Evolutionary conservation across 2,888 invertebrate genomes (phyloP).

Genomic region (Orchesellides sinensis): DNA sequence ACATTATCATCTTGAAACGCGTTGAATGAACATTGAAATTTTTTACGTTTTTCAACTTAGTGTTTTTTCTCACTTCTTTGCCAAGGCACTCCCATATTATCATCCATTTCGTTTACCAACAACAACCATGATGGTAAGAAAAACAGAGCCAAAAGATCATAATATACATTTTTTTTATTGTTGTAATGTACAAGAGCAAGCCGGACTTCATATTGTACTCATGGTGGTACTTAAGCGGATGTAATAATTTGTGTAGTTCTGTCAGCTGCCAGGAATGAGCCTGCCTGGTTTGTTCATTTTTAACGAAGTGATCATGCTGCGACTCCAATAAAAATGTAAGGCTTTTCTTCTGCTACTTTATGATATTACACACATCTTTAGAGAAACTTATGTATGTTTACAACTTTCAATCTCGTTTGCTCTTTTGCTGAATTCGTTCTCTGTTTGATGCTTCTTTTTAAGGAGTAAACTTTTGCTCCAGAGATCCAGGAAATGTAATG

Average conservation of each 20-base stretch:
- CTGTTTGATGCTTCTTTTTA: neutral
- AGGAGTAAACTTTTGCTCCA: neutral
- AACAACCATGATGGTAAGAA: neutral
- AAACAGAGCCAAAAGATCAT: neutral
- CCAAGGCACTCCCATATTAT: slow-evolving; percentile 52
- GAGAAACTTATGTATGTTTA: slow-evolving; percentile 17
- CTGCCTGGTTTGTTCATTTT: neutral
- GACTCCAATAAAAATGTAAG: slow-evolving; percentile 18
- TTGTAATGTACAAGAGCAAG: no score
- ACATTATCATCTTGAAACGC: slow-evolving; percentile 14
- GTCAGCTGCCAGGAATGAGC: slow-evolving; percentile 25
- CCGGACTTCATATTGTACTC: no score
- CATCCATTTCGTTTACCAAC: slow-evolving; percentile 10
- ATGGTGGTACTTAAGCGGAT: slow-evolving; percentile 36
- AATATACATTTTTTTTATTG: no score
- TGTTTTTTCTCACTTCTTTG: slow-evolving; percentile 56
- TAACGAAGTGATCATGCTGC: slow-evolving; percentile 28
- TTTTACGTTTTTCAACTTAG: slow-evolving; percentile 9
- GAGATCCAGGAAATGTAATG: neutral
- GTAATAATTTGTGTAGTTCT: slow-evolving; percentile 55
- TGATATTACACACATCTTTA: neutral
- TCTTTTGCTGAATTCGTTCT: neutral
- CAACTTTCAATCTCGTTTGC: neutral
- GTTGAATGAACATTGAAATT: slow-evolving; percentile 17
- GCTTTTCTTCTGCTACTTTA: neutral